These are phyloP conservation scores for Sandelia bainsii DNA, from an alignment of 2,797 vertebrate genomes.

Conservation along the genomic window DNA sequence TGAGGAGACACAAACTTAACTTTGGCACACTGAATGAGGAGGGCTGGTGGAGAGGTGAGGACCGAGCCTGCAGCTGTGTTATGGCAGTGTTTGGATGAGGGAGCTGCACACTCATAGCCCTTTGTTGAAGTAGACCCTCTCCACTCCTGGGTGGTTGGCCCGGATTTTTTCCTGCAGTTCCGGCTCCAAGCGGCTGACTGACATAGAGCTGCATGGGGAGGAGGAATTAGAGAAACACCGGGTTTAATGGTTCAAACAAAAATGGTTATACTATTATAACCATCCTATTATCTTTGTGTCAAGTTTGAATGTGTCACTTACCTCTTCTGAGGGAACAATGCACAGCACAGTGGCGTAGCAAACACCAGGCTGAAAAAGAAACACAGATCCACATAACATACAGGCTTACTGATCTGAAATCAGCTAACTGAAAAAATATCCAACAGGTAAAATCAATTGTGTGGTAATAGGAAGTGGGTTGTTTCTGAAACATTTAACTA, in stretches of 20 bases:
- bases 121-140: conserved; percentile 97
- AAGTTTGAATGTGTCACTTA: conserved; percentile 65
- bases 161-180: conserved; percentile 93
- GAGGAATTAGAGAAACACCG: background rate
- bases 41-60: conserved; percentile 63
- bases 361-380: conserved; percentile 91
- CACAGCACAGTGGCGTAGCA: conserved; percentile 97
- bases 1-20: conserved; percentile 78
- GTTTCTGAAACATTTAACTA: background rate
- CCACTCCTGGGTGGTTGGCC: conserved; percentile 86
- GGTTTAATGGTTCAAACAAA: conserved; percentile 25
- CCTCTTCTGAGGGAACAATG: conserved; percentile 98
- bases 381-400: conserved; percentile 25
- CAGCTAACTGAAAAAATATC: background rate
- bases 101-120: conserved; percentile 87
- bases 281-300: background rate
- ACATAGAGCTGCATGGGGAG: conserved; percentile 88
- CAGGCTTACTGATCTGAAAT: background rate
- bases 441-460: background rate
- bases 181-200: conserved; percentile 91
- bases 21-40: conserved; percentile 85
- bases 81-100: conserved; percentile 70
- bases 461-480: background rate
- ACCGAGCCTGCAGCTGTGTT: conserved; percentile 58
- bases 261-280: no score